phyloP scores from a whole-genome alignment of 35 echinoderm and acorn worm species.

The Ophiothrix spiculata region DNA sequence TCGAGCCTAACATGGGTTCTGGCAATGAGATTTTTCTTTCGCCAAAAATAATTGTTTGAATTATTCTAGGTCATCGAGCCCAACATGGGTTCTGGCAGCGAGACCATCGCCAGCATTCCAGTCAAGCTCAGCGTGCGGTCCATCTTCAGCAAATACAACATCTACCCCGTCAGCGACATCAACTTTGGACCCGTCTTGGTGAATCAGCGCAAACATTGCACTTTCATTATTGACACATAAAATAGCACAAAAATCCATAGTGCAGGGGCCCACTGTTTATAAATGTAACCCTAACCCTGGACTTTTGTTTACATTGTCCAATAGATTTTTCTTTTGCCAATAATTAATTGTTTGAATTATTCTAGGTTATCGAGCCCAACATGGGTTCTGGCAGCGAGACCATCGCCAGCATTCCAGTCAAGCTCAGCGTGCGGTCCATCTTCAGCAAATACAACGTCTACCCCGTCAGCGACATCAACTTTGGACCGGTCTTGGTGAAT shows the following conservation, averaged over 20 bases:
- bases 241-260: no score
- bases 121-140: no score
- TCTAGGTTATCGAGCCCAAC: constrained; percentile 94
- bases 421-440: constrained; percentile 89
- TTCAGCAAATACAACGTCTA: constrained; percentile 96
- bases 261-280: no score
- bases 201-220: constrained; percentile 65
- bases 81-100: no score
- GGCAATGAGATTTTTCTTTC: no score
- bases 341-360: no score
- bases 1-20: no score
- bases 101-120: no score
- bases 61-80: no score
- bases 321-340: no score
- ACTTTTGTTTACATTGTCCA: no score
- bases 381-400: constrained; percentile 86
- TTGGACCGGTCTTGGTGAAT: constrained; percentile 82
- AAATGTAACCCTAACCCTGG: neutral
- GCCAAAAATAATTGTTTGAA: no score
- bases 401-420: constrained; percentile 97
- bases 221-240: constrained; percentile 90
- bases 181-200: constrained; percentile 92
- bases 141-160: constrained; percentile 96
- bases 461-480: constrained; percentile 96
- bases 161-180: constrained; percentile 91